Evolutionary conservation across 2,797 vertebrate genomes (phyloP).

Genomic region (Spondyliosoma cantharus): DNA sequence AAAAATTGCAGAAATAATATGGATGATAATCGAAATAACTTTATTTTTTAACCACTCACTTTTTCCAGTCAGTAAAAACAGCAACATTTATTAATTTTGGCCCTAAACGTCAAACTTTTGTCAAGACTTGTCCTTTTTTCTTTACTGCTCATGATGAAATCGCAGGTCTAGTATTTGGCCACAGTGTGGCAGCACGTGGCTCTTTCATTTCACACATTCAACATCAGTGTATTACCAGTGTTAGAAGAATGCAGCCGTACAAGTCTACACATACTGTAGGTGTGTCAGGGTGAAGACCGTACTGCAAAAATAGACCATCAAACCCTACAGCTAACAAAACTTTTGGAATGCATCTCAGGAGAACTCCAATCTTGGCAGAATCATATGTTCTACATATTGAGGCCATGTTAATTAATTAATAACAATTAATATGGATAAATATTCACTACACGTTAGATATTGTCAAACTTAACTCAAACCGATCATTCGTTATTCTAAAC

Average conservation of each 20-base stretch:
- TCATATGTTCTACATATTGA: not conserved
- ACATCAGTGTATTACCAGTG: not conserved
- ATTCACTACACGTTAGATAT: conserved; percentile 7
- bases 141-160: not conserved
- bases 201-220: not conserved
- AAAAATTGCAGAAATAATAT: not conserved
- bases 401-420: conserved; percentile 1
- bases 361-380: not conserved
- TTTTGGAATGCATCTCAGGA: conserved; percentile 5
- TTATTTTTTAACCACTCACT: conserved; percentile 17
- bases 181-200: conserved; percentile 44
- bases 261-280: not conserved
- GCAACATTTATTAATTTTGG: not conserved
- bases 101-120: not conserved
- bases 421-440: conserved; percentile 10
- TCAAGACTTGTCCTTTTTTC: not conserved
- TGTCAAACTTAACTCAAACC: conserved; percentile 5
- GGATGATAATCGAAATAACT: not conserved
- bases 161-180: conserved; percentile 36
- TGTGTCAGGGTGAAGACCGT: conserved; percentile 4
- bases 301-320: not conserved
- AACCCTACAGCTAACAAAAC: not conserved
- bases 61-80: not conserved
- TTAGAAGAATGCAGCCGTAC: conserved; percentile 17
- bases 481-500: not conserved